These are phyloP conservation scores for Pelecanus crispus DNA, from an alignment of 2,113 vertebrate genomes.

Conservation along the genomic window DNA sequence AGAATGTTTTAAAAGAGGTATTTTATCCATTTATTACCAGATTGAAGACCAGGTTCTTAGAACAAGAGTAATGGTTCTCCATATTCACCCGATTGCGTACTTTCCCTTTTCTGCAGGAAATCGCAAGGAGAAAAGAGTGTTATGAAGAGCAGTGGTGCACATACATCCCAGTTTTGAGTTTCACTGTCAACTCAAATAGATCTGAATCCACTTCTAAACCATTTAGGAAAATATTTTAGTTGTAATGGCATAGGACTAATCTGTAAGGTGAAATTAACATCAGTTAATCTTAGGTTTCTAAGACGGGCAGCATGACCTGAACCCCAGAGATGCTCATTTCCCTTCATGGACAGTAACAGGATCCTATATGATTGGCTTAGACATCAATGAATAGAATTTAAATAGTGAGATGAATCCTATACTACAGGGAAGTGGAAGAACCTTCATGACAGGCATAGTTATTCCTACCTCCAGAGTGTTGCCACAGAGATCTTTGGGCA, in stretches of 20 bases:
- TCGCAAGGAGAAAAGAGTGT: not conserved
- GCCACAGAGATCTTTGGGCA: not conserved
- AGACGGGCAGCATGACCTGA: not conserved
- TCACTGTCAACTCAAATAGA: not conserved
- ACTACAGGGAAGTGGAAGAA: not conserved
- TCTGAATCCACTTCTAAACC: not conserved
- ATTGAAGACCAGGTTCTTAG: not conserved
- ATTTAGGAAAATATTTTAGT: not conserved
- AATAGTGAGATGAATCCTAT: not conserved
- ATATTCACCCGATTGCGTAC: not conserved
- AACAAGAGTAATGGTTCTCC: not conserved
- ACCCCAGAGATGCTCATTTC: not conserved
- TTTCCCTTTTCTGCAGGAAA: conserved; percentile 7
- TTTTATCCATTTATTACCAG: not conserved
- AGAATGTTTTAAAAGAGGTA: not conserved
- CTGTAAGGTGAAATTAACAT: not conserved
- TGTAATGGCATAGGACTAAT: not conserved
- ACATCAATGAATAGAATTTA: not conserved
- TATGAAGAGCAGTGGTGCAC: not conserved
- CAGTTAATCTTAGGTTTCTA: not conserved
- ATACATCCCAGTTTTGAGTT: not conserved
- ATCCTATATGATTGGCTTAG: not conserved
- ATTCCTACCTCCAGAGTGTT: not conserved
- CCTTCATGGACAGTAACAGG: not conserved
- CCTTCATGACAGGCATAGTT: not conserved